A percentile compares a stretch with the other conserved stretches of the same genome.
These are phyloP conservation scores for Drosophila pullipes DNA, from an alignment of 2,888 invertebrate species.

Conservation along the genomic window DNA sequence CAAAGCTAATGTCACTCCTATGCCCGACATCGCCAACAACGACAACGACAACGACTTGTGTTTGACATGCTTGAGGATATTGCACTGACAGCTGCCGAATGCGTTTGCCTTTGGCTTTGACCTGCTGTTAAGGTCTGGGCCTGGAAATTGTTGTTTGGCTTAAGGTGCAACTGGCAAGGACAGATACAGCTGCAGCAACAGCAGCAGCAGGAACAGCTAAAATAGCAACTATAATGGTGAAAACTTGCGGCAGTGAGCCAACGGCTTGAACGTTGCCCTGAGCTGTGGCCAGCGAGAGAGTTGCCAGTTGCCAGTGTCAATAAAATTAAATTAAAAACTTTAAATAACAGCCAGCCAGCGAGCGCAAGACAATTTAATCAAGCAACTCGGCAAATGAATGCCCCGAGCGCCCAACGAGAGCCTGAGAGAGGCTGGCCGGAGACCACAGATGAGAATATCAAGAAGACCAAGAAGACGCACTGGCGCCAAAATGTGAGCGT, in stretches of 20 bases:
- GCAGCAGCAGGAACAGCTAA: neutral
- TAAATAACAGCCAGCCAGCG: constrained; percentile 59
- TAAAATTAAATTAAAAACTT: constrained; percentile 78
- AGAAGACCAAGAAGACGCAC: constrained; percentile 40
- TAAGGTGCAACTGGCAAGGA: constrained; percentile 56
- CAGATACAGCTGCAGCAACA: constrained; percentile 27
- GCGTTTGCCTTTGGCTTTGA: constrained; percentile 19
- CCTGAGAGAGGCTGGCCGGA: constrained; percentile 1
- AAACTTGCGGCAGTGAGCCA: constrained; percentile 32
- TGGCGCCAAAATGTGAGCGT: constrained; percentile 40
- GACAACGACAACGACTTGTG: constrained; percentile 1
- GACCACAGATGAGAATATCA: constrained; percentile 28
- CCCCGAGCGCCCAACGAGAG: constrained; percentile 31
- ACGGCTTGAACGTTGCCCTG: constrained; percentile 15
- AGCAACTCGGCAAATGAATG: constrained; percentile 74
- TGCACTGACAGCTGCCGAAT: constrained; percentile 46
- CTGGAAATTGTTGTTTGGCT: constrained; percentile 40
- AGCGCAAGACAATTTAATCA: constrained; percentile 72
- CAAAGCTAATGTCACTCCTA: constrained; percentile 12
- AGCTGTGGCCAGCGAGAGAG: constrained; percentile 8
- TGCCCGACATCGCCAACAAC: neutral
- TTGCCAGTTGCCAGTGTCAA: constrained; percentile 59
- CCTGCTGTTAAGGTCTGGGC: constrained; percentile 15
- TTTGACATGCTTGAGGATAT: constrained; percentile 34
- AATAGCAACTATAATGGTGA: constrained; percentile 40